Base-by-base conservation (phyloP, 2,113 vertebrate species). In the Antechinus stuartii region DNA sequence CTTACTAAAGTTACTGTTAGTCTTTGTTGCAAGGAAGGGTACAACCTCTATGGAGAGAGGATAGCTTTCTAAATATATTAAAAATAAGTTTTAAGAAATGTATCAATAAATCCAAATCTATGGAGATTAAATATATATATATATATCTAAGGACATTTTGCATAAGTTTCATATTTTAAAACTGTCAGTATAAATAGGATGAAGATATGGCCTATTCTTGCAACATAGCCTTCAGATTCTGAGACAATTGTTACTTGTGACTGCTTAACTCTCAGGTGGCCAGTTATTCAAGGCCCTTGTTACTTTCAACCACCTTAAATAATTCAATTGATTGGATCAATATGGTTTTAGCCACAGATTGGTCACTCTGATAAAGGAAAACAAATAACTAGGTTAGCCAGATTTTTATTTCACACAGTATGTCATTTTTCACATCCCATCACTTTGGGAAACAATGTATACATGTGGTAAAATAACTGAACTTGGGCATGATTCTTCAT, bases 281-380 rank as follows among this genome's bases (percentile, higher is more conserved):
- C 35, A 47, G 3, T 49, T n/a, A 61, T 96, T 61, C 54, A n/a
- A 93, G 49, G 47, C 54, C 95, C 89, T 92, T 93, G 90, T 96
- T 95, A 95, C 93, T 96, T 96, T 94, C 92, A 93, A 94, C 52
- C 91, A 35, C 89, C 76, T 95, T 68, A 55, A 97, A 93, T 26
- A 55, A 56, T 94, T 89, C n/a, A 55, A 49, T 92, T 93, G 95
- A 92, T 95, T 94, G 94, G 55, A 76, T 93, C 92, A 95, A 96
- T 56, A 12, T 92, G 54, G 91, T 56, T 92, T 97, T 94, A 96
- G 92, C 96, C 89, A 61, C 57, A 95, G 95, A 95, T 93, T 94
- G 91, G 54, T 93, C 91, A 92, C 96, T 96, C 95, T 96, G 96
- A 94, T 91, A 94, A 96, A 95, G 61, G 91, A 91, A 95, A 94